These are phyloP conservation scores for Emesis russula DNA, from an alignment of 2,888 invertebrate species.

Conservation along the genomic window DNA sequence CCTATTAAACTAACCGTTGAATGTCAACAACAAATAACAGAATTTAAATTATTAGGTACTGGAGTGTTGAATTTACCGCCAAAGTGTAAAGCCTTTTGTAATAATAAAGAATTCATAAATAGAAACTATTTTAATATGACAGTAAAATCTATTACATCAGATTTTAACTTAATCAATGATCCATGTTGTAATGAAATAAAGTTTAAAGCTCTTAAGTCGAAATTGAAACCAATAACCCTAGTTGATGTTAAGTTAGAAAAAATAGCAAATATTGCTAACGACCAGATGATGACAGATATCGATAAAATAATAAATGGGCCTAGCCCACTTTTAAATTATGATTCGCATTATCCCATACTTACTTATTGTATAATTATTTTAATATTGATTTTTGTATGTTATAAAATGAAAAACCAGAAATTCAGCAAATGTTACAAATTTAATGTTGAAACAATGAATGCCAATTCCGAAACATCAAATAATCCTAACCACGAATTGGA, in stretches of 20 bases:
- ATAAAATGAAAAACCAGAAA: too few relatives aligned
- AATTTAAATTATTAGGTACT: not conserved
- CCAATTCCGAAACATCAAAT: not conserved
- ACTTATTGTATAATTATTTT: too few relatives aligned
- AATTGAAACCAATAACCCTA: not conserved
- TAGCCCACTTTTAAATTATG: not conserved
- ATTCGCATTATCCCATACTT: too few relatives aligned
- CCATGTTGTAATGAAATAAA: not conserved
- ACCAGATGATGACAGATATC: slow-evolving; percentile 13
- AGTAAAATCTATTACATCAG: not conserved
- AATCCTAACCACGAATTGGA: slow-evolving; percentile 17
- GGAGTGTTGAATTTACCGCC: not conserved
- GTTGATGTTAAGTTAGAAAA: too few relatives aligned
- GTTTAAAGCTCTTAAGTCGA: not conserved
- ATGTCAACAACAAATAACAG: not conserved
- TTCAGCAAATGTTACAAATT: too few relatives aligned
- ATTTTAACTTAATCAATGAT: not conserved
- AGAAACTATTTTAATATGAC: not conserved
- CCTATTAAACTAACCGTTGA: slow-evolving; percentile 26
- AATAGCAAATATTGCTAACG: not conserved
- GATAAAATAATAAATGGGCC: not conserved
- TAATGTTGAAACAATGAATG: too few relatives aligned
- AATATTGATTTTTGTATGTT: too few relatives aligned
- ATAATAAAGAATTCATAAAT: not conserved
- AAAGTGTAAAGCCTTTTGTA: not conserved